Evolutionary conservation across 1,140 invertebrate genomes (phyloP).

Genomic region (Penaeus chinensis): DNA sequence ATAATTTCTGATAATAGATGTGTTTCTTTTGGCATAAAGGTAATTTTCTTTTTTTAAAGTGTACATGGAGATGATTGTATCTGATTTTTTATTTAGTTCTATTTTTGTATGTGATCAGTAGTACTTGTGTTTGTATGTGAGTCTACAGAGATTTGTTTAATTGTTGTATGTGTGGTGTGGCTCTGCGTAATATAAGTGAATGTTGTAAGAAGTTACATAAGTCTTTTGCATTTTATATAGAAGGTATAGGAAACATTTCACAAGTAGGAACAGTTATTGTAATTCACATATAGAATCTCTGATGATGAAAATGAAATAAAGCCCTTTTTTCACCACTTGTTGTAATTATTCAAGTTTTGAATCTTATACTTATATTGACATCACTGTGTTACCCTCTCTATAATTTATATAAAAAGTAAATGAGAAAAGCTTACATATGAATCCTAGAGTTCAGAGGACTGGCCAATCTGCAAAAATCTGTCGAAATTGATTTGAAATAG

Average conservation of each 20-base stretch:
- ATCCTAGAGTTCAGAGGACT: too few relatives aligned
- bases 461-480: too few relatives aligned
- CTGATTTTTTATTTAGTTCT: background rate
- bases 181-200: constrained; percentile 50
- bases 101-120: constrained; percentile 17
- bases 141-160: constrained; percentile 29
- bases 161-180: constrained; percentile 25
- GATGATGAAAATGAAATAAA: constrained; percentile 58
- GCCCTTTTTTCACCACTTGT: constrained; percentile 54
- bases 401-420: too few relatives aligned
- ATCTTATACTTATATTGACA: background rate
- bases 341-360: constrained; percentile 32
- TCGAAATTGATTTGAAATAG: too few relatives aligned
- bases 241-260: constrained; percentile 57
- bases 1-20: background rate
- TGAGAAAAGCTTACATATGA: too few relatives aligned
- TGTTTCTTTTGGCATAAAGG: background rate
- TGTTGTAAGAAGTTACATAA: constrained; percentile 50
- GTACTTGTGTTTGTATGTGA: constrained; percentile 31
- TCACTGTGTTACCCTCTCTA: too few relatives aligned
- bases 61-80: background rate
- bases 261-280: constrained; percentile 58
- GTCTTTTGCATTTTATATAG: constrained; percentile 61
- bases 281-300: constrained; percentile 60
- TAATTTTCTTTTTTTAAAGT: background rate